Evolutionary conservation across 2,113 vertebrate species (phyloP), one percentile per base, ranked within the genome.

Genomic region (Oreotrochilus melanogaster): DNA sequence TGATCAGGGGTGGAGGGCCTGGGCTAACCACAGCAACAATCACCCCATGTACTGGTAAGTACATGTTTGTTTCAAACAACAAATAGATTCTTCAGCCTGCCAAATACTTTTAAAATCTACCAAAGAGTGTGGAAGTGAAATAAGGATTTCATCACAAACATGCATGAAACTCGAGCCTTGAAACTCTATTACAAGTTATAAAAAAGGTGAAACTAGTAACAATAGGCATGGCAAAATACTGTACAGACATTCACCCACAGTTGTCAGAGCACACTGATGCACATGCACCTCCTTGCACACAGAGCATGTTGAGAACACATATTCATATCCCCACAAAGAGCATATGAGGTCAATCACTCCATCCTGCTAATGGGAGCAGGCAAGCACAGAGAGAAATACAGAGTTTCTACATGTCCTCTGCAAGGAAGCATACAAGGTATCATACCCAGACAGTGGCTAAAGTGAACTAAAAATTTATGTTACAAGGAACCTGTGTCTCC

Each of bases 191-290:
- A 50, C 28, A 54, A 39, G 35, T 30, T 3, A 30, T 6, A 56
- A 47, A 69, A 51, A 64, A 86, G 10, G 14, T 65, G 58, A 74
- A 86, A 35, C 2, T 7, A 31, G 17, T 35, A 25, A 28, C 53
- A 50, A 71, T 15, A 65, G 84, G 28, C 19, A 3, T 30, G 73
- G 45, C 47, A 12, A 42, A 45, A 3, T 1, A 19, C 2, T 0
- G 3, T 19, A 9, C 16, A 28, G 58, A 3, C 30, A 5, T 18
- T 5, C 5, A 0, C 8, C 2, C 42, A 4, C 60, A 62, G 81
- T 65, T 18, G 19, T 19, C 30, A 1, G 2, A 39, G 64, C 5
- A 11, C 31, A 1, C 1, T 0, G 6, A 18, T 10, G 28, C 65
- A 22, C 37, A 17, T 3, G 8, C 53, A 51, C 1, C 60, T 31